phyloP scores from a whole-genome alignment of 2,797 vertebrate species.

The Hoplostethus atlanticus region DNA sequence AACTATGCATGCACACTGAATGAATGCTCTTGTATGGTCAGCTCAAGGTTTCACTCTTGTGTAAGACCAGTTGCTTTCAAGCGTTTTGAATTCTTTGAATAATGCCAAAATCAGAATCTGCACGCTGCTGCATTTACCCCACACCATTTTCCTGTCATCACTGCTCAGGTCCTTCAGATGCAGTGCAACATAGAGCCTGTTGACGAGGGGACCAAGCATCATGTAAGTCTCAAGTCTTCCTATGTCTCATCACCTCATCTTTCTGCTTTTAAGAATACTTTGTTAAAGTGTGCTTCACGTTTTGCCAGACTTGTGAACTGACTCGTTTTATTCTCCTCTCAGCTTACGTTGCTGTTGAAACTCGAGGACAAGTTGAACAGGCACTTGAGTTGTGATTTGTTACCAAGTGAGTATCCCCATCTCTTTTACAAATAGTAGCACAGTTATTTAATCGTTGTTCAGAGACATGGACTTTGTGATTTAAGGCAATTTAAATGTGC shows the following conservation, averaged over 20 bases:
- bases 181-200: conserved; percentile 98
- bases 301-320: not conserved
- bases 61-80: too few relatives aligned
- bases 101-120: not conserved
- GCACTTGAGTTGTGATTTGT: conserved; percentile 97
- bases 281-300: not conserved
- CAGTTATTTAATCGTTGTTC: not conserved
- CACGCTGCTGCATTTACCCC: not conserved
- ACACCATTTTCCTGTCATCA: not conserved
- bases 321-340: conserved; percentile 25
- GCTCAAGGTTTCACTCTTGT: too few relatives aligned
- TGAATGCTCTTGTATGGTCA: too few relatives aligned
- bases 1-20: too few relatives aligned
- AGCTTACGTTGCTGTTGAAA: conserved; percentile 96
- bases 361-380: conserved; percentile 98
- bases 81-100: not conserved
- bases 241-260: not conserved
- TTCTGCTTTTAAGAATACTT: not conserved
- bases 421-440: too few relatives aligned
- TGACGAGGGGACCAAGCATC: conserved; percentile 95
- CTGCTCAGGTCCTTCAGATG: conserved; percentile 95
- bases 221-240: conserved; percentile 82
- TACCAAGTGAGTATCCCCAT: conserved; percentile 84
- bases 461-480: too few relatives aligned
- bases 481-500: too few relatives aligned